Base-by-base conservation (phyloP, 2,888 invertebrate genomes). In the Drosophila fungiperda region DNA sequence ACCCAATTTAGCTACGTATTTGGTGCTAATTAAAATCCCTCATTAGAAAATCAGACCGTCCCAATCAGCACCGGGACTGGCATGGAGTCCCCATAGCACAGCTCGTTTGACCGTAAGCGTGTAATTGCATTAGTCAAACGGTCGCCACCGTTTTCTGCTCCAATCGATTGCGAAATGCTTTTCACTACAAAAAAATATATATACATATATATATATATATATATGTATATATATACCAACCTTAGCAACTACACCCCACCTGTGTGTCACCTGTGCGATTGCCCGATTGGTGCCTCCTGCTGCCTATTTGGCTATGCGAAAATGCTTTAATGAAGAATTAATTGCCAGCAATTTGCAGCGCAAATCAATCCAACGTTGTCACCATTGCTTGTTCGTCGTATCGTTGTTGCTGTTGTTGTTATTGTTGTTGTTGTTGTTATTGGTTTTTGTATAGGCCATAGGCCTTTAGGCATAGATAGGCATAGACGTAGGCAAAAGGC, bases 311-410 rank as follows among this genome's bases (percentile, higher is more conserved):
- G 87, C 87, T 87, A 83, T 90, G 90, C 90, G 87, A 90, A 91
- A 90, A 89, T 85, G 87, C 91, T 92, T 92, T 91, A 91, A 91
- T 91, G 90, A 92, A 91, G 91, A 91, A 91, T 91, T 91, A 91
- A 92, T 92, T 92, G 91, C 91, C 82, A 90, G 87, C 91, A 91
- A 91, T 92, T 92, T 92, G 91, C 91, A 91, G 87, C 86, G 87
- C 88, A 88, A 88, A 89, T 89, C 85, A 86, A 88, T 86, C 85
- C 80, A 78, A 69, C 82, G 83, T 86, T 86, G 88, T 85, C 85
- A 87, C 84, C 73, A 70, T 64, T 52, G 66, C 45, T 45, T 45
- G 45, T 45, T 38, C 26, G 32, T 67, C 61, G 74, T 62, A 59
- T 69, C 36, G 20, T 38, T 38, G 26, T 55, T 26, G 38, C n/a